Base-by-base conservation (phyloP, 92 coral and sea anemone genomes). In the Porites lobata region DNA sequence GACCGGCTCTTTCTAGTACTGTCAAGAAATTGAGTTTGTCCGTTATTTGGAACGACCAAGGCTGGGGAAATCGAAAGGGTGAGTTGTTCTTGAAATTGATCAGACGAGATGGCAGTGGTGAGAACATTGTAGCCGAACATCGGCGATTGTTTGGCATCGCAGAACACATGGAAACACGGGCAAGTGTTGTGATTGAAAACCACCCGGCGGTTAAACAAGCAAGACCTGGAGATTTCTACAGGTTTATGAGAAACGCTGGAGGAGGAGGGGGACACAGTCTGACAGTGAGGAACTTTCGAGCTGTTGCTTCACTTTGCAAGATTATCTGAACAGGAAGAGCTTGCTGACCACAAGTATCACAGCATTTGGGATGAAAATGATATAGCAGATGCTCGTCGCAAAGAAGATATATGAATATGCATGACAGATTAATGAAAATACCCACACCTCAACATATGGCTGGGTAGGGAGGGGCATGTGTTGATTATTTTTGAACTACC, bases 251-350 rank as follows among this genome's bases (percentile, higher is more conserved):
- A 38, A 81, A 90, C 87, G 91, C 94, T 15, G 96, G 96, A 8
- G 96, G 96, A 0, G 96, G 96, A 50, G 96, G 96, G 20, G 96
- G 96, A 13, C 96, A 93, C 75, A 0, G 7, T 15, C 86, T 93
- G 22, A 50, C 0, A 38, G 96, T 84, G 59, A 87, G 61, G 29
- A 51, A 90, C 58, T 93, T 93, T 51, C 50, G 84, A 58, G 92
- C 59, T 24, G 68, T 72, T 50, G 86, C 86, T 70, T 9, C 68
- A n/a, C 8, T 70, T 17, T 57, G 29, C 20, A 8, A 12, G n/a
- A 59, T 82, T 5, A 71, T 54, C 7, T 38, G 47, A 38, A 38
- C 47, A 38, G 6, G 47, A 38, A 38, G 5, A 38, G 47, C 47
- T 38, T 38, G 47, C 47, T 38, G 47, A 38, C 47, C 47, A 38